Percentiles rank a stretch among this genome's conserved stretches.
Conservation (phyloP, 2,797 vertebrate species). For the Leuciscus waleckii region DNA sequence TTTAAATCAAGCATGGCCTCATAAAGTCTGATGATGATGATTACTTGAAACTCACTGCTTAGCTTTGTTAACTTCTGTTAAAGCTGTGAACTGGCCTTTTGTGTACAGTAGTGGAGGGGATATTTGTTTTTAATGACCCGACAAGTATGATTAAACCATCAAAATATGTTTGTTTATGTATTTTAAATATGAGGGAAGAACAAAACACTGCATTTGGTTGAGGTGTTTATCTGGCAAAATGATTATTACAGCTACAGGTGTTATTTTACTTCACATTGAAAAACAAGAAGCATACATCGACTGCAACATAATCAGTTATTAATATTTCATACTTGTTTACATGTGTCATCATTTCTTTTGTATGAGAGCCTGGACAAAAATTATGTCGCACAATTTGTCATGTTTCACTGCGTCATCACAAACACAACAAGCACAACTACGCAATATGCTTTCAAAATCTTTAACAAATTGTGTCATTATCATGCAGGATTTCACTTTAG, state of each 20-base stretch:
- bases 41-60: too few species aligned
- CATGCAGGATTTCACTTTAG: background rate
- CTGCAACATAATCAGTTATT: background rate
- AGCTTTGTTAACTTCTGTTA: background rate
- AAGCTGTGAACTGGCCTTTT: background rate
- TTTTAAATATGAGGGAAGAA: background rate
- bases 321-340: background rate
- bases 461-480: too few species aligned
- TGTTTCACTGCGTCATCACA: too few species aligned
- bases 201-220: too few species aligned
- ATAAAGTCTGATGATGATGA: slow-evolving; percentile 10
- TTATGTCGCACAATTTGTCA: background rate
- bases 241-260: background rate
- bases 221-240: too few species aligned
- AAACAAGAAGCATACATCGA: background rate
- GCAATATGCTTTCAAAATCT: too few species aligned
- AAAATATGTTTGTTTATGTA: background rate
- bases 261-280: background rate
- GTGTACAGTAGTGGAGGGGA: background rate
- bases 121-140: background rate
- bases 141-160: background rate
- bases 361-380: background rate
- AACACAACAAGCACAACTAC: too few species aligned
- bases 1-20: slow-evolving; percentile 45
- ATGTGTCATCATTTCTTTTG: background rate